Conservation (phyloP, 2,113 vertebrate genomes). For the Pterocles burchelli region DNA sequence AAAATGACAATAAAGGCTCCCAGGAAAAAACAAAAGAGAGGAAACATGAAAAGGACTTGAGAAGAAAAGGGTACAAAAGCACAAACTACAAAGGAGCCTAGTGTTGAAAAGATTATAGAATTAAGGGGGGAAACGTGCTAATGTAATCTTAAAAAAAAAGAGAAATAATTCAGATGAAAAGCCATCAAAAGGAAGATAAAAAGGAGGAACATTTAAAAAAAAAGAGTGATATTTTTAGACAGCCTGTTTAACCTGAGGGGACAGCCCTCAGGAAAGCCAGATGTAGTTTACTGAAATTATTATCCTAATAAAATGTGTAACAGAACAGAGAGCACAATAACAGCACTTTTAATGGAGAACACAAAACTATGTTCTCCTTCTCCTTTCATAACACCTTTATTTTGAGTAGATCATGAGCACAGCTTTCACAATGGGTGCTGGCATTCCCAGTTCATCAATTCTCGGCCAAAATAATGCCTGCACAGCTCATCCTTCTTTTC, state of each 20-base stretch:
- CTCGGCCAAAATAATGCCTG: not conserved
- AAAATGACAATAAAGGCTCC: conserved; percentile 68
- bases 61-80: conserved; percentile 72
- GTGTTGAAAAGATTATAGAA: conserved; percentile 69
- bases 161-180: conserved; percentile 62
- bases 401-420: not conserved
- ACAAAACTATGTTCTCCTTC: not conserved
- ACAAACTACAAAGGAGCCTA: conserved; percentile 56
- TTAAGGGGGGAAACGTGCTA: conserved; percentile 66
- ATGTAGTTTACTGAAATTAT: conserved; percentile 65
- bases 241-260: conserved; percentile 57
- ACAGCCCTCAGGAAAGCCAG: conserved; percentile 54
- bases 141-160: conserved; percentile 52
- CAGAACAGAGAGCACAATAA: conserved; percentile 42
- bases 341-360: conserved; percentile 39
- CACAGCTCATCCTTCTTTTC: not conserved
- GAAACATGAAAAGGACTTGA: conserved; percentile 71
- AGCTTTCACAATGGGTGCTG: not conserved
- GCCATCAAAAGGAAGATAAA: conserved; percentile 55
- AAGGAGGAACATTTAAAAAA: conserved; percentile 33
- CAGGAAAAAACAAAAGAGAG: conserved; percentile 71
- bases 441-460: not conserved
- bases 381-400: conserved; percentile 10
- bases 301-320: conserved; percentile 61
- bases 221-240: conserved; percentile 29